Evolutionary conservation across 2,797 vertebrate genomes (phyloP).

Genomic region (Bucorvus abyssinicus): DNA sequence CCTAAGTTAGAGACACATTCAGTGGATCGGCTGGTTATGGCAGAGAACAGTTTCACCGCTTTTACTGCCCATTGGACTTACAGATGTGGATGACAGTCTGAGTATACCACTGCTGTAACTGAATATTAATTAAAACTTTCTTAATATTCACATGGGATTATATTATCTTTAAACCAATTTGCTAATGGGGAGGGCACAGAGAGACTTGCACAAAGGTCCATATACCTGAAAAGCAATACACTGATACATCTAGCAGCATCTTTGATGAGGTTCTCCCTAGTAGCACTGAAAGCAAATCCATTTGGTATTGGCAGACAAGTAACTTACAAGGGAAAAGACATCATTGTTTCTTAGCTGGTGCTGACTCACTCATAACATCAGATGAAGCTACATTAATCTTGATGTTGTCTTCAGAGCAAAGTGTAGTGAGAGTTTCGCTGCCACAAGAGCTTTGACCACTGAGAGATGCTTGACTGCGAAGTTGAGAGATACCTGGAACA

Average conservation of each 20-base stretch:
- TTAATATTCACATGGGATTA: background rate
- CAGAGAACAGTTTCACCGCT: background rate
- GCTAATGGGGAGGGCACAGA: background rate
- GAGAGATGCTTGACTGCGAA: constrained; percentile 62
- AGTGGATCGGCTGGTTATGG: background rate
- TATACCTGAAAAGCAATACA: background rate
- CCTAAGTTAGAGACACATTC: background rate
- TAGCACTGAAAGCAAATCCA: background rate
- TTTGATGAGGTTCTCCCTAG: background rate
- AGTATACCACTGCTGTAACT: background rate
- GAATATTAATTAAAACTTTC: background rate
- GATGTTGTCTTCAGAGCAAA: constrained; percentile 45
- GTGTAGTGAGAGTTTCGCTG: constrained; percentile 67
- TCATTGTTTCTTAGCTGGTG: constrained; percentile 52
- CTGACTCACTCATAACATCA: constrained; percentile 31
- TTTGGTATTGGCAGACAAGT: background rate
- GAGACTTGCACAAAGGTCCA: background rate
- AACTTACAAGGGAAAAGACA: constrained; percentile 71
- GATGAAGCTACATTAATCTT: background rate
- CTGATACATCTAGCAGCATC: background rate
- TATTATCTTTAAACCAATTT: background rate
- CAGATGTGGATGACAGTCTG: background rate
- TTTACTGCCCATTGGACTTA: background rate
- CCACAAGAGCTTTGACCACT: constrained; percentile 16
- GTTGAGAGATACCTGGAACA: constrained; percentile 41